Evolutionary conservation across 92 coral and sea anemone genomes (phyloP).

Genomic region (Montipora capitata): DNA sequence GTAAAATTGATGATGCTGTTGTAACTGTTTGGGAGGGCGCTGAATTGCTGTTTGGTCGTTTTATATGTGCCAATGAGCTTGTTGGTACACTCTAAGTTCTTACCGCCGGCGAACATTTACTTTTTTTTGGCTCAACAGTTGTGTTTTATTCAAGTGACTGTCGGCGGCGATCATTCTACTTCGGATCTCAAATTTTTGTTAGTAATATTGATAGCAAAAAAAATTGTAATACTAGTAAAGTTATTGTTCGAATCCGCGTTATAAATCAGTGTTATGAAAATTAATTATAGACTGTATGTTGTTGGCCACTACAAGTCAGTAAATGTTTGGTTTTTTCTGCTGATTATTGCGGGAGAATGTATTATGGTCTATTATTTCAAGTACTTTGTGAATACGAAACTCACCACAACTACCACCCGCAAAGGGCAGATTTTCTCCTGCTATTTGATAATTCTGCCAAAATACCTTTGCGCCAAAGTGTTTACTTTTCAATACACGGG

Average conservation of each 20-base stretch:
- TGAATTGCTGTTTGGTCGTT: background rate
- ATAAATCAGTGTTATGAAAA: background rate
- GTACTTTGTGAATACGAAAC: no score
- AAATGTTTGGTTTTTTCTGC: conserved; percentile 2
- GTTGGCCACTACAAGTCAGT: conserved; percentile 1
- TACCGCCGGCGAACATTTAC: background rate
- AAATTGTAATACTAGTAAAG: background rate
- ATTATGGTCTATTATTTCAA: no score
- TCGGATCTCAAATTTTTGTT: background rate
- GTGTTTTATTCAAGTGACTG: background rate
- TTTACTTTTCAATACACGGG: no score
- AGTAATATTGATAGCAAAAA: background rate
- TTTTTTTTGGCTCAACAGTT: background rate
- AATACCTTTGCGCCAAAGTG: no score
- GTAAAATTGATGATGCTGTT: background rate
- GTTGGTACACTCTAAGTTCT: background rate
- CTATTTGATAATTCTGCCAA: no score
- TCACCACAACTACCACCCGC: no score
- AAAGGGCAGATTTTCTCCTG: no score
- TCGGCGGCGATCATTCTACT: background rate
- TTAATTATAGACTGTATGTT: background rate
- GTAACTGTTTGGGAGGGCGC: background rate
- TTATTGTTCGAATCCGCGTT: background rate
- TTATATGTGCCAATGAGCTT: background rate
- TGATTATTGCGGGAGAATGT: background rate